These are phyloP conservation scores for Trichogramma dendrolimi DNA, from an alignment of 2,888 invertebrate species.

Conservation along the genomic window DNA sequence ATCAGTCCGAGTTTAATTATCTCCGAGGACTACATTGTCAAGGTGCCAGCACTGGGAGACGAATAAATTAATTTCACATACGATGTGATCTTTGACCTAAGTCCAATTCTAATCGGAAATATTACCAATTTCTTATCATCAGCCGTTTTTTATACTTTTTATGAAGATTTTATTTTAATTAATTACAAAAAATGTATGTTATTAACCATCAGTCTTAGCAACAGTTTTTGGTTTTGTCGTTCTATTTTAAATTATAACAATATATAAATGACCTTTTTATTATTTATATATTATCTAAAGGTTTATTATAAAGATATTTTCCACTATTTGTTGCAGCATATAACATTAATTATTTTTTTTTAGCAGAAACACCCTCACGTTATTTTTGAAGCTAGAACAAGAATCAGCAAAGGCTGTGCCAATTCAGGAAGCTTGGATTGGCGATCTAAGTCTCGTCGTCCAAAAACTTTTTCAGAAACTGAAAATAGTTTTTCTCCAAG, in stretches of 20 bases:
- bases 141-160: too few species aligned
- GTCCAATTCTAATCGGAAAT: too few species aligned
- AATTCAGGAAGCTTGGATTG: conserved; percentile 74
- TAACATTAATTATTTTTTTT: conserved; percentile 57
- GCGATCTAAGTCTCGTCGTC: conserved; percentile 64
- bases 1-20: too few species aligned
- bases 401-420: conserved; percentile 88
- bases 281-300: background rate
- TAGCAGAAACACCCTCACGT: conserved; percentile 97
- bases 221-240: too few species aligned
- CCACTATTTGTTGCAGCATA: conserved; percentile 33
- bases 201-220: too few species aligned
- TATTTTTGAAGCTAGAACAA: conserved; percentile 90
- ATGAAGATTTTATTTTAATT: too few species aligned
- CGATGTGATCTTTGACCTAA: too few species aligned
- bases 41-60: too few species aligned
- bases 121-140: too few species aligned
- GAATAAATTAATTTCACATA: too few species aligned
- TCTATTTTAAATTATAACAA: background rate
- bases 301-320: background rate
- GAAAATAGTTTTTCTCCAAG: conserved; percentile 48
- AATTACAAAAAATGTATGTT: too few species aligned
- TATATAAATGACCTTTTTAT: background rate
- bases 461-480: conserved; percentile 57
- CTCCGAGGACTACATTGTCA: too few species aligned